Base-by-base conservation (phyloP, 1,140 invertebrate genomes). In the Bombus vancouverensis region DNA sequence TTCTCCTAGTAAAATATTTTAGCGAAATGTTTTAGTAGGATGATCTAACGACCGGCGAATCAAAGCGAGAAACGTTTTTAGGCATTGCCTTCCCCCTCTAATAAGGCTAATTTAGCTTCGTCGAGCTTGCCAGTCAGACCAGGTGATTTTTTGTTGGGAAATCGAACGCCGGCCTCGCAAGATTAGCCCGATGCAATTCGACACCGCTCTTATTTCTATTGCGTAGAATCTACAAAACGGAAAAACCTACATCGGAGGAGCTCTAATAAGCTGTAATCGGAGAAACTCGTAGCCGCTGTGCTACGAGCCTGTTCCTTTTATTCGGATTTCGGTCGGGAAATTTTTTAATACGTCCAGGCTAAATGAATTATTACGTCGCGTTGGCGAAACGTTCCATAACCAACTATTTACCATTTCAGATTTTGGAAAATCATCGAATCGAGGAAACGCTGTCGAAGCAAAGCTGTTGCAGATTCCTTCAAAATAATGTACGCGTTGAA, bases 111-210 rank as follows among this genome's bases (percentile, higher is more conserved):
- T 73, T 74, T 85, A 34, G 22, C 22, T 66, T 22, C 34, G 34
- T 5, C 34, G 32, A 73, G 13, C 57, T n/a, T 32, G 0, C 13
- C 28, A 62, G 47, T 53, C 57, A 44, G 70, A 44, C 28, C 28
- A n/a, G 82, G 42, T 57, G 57, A 57, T 78, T 80, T 75, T 81
- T 87, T 87, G 86, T 59, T 37, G 47, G 62, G 73, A 65, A 89
- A 83, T 84, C 81, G 82, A 87, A 87, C 82, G 68, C 76, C 37
- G 8, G 44, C 3, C 76, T 90, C 79, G 79, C 74, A 75, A 84
- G 89, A 92, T 92, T 92, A 91, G 91, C 91, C 79, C 47, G 91
- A 86, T 91, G 91, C 90, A 89, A 92, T 81, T 88, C 85, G 78
- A 92, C 78, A 88, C 79, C 81, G 80, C 59, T 62, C 72, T 74